Evolutionary conservation across 2,888 invertebrate genomes (phyloP), one percentile per base, ranked within the genome.

Genomic region (Cerastis rubricosa): DNA sequence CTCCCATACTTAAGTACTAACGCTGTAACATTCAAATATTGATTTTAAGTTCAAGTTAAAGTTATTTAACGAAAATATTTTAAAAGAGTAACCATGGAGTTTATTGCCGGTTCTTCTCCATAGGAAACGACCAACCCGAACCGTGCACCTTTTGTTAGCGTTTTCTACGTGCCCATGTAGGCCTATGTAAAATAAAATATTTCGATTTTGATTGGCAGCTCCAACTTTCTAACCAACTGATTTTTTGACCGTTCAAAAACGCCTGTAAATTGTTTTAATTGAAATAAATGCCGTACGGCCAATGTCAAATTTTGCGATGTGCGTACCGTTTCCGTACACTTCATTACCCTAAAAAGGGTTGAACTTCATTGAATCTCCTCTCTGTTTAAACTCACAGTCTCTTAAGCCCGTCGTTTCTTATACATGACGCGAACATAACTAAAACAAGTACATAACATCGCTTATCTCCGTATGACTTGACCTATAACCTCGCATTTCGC

Each of bases 401-500:
- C 25, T 61, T 4, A n/a, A n/a, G 43, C 14, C n/a, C 43, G 7
- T n/a, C 4, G n/a, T 43, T n/a, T 12, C 71, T 69, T 54, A 43
- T 40, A 40, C 5, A 19, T n/a, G 43, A 35, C 71, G 47, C 47
- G 22, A 72, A 70, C 59, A n/a, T 68, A 78, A 66, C 59, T 54
- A 49, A 61, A 43, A 78, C 74, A 67, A 51, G 68, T 74, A 73
- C 67, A 72, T 40, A 40, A 61, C 35, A 45, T 35, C 57, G 47
- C 71, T 86, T 89, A 88, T 87, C 86, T 78, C 57, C 71, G 69
- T 81, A 68, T 64, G 64, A 74, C 61, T 80, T 86, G 89, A 85
- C 88, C 88, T 76, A 64, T 88, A 79, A 80, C 88, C 89, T 70
- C 65, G 12, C 73, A 72, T 86, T 89, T 86, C 82, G 83, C 85